Evolutionary conservation across 2,113 vertebrate species (phyloP).

Genomic region (Jacana jacana): DNA sequence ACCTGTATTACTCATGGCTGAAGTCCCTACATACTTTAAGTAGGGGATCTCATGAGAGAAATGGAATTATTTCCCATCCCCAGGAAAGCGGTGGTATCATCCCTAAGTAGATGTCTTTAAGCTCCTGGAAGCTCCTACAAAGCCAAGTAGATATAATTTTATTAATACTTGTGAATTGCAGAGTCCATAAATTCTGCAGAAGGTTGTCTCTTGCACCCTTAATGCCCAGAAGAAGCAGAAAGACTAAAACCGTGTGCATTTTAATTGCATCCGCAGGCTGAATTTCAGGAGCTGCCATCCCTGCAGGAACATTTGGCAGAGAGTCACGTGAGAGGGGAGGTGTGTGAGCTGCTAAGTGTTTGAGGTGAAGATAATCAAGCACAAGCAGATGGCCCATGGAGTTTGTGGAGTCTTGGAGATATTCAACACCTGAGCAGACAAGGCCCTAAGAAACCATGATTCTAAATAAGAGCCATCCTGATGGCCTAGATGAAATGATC

Average conservation of each 20-base stretch:
- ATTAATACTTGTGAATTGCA: not conserved
- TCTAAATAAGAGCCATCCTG: not conserved
- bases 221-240: not conserved
- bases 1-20: not conserved
- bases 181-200: not conserved
- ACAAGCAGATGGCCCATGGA: not conserved
- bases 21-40: not conserved
- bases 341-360: not conserved
- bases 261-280: not conserved
- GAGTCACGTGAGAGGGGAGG: not conserved
- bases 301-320: not conserved
- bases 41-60: not conserved
- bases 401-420: not conserved
- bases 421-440: not conserved
- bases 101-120: not conserved
- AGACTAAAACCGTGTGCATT: not conserved
- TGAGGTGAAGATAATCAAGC: not conserved
- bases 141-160: not conserved
- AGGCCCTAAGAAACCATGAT: not conserved
- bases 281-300: not conserved
- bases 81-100: not conserved
- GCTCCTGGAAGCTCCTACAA: not conserved
- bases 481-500: not conserved
- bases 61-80: not conserved
- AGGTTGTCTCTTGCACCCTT: not conserved